Evolutionary conservation across 2,113 vertebrate species (phyloP), one percentile per base, ranked within the genome.

Genomic region (Benitochromis conjunctus): DNA sequence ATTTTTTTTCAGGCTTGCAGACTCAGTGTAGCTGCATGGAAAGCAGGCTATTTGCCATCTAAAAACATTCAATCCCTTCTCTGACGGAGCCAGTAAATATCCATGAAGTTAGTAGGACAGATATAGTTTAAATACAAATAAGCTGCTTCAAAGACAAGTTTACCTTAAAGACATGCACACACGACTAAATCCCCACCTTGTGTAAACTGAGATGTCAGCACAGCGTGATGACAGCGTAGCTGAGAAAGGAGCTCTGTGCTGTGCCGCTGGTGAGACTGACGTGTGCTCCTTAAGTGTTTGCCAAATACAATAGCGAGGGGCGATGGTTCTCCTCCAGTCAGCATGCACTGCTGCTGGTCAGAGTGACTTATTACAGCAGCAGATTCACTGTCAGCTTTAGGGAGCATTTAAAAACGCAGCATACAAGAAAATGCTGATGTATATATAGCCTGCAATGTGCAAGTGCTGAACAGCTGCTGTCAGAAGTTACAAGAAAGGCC

Each of bases 221-320:
- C 53, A 84, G 89, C 46, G 74, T 79, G 88, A 91, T 93, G 92
- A 95, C 93, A 93, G 88, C 31, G 69, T 4, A 56, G 85, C 71
- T 88, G 80, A 95, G 91, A 95, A 95, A 92, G 91, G 90, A 87
- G 86, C 86, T 94, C 86, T 96, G 92, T 93, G 89, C 88, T 78
- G 82, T 53, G 88, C 88, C 81, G 87, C 86, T 88, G 91, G 89
- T 71, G 89, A 92, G 92, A 91, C 91, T 95, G 94, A 95, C 89
- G 92, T 92, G 80, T 86, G 71, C 89, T 82, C 87, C 87, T 84
- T 85, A 90, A 91, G 85, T 81, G 93, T 85, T 83, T 55, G 95
- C 95, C 95, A 96, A 96, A 90, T 88, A 94, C 93, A 96, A 95
- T 88, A 94, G 86, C 78, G 62, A 90, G 92, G 94, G 89, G 91